Conservation (phyloP, 2,888 invertebrate species). For the Imbricaverruca yamaguchii region DNA sequence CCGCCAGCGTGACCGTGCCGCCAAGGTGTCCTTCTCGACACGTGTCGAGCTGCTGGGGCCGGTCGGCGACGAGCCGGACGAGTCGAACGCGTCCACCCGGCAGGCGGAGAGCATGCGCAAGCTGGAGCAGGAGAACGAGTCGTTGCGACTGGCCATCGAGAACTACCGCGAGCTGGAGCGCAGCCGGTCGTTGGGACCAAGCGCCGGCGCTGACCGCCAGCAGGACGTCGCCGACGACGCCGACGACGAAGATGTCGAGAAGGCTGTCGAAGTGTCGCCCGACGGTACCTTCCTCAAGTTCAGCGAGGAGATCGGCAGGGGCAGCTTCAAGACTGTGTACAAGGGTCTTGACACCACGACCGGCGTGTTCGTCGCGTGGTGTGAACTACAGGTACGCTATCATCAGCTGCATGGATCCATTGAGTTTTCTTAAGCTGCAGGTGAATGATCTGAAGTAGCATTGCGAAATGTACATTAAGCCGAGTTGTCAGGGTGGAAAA, state of each 20-base stretch:
- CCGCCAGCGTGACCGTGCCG: constrained; percentile 15
- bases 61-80: background rate
- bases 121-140: constrained; percentile 17
- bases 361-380: constrained; percentile 98
- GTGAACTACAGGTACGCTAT: constrained; percentile 74
- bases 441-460: too few relatives aligned
- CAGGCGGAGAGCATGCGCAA: constrained; percentile 22
- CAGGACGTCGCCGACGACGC: constrained; percentile 28
- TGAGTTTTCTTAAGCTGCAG: too few relatives aligned
- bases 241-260: constrained; percentile 60
- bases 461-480: too few relatives aligned
- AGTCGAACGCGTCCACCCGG: background rate
- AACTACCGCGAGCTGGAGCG: constrained; percentile 20
- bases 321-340: constrained; percentile 98
- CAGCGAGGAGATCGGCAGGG: constrained; percentile 95
- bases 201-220: constrained; percentile 10
- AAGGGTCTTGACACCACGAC: constrained; percentile 96
- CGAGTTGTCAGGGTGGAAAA: too few relatives aligned
- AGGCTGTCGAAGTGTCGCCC: constrained; percentile 84
- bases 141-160: constrained; percentile 9
- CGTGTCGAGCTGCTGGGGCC: background rate
- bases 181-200: background rate
- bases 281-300: constrained; percentile 97
- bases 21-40: constrained; percentile 3
- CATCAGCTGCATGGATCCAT: too few relatives aligned